Conservation (phyloP, 2,797 vertebrate species). For the Myiotriccus ornatus region DNA sequence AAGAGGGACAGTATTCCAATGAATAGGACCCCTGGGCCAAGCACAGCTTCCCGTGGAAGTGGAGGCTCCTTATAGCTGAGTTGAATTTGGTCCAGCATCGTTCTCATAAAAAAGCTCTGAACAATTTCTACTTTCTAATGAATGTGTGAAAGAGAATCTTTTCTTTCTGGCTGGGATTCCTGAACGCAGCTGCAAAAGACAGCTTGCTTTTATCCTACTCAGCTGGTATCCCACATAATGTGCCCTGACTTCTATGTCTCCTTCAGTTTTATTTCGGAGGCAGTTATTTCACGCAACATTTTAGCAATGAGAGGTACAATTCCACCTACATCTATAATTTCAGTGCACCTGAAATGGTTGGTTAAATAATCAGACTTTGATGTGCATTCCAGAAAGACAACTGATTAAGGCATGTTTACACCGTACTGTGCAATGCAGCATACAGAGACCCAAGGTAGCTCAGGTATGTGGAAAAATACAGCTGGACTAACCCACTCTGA, state of each 20-base stretch:
- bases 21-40: constrained; percentile 61
- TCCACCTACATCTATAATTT: not conserved
- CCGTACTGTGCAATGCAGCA: not conserved
- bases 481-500: not conserved
- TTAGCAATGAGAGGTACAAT: not conserved
- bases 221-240: constrained; percentile 26
- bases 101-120: constrained; percentile 45
- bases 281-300: not conserved
- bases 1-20: constrained; percentile 56
- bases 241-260: not conserved
- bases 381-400: not conserved
- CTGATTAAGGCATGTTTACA: constrained; percentile 6
- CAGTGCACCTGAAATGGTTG: not conserved
- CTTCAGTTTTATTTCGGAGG: not conserved
- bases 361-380: constrained; percentile 6
- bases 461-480: not conserved
- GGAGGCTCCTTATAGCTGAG: constrained; percentile 22
- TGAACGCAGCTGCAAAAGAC: constrained; percentile 51
- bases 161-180: constrained; percentile 39
- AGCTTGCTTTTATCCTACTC: constrained; percentile 58
- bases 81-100: constrained; percentile 55
- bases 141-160: constrained; percentile 59
- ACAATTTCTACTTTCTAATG: constrained; percentile 67
- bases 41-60: constrained; percentile 56
- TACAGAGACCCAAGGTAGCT: not conserved